Base-by-base conservation (phyloP, 2,797 vertebrate genomes). In the Acestrorhynchus altus region DNA sequence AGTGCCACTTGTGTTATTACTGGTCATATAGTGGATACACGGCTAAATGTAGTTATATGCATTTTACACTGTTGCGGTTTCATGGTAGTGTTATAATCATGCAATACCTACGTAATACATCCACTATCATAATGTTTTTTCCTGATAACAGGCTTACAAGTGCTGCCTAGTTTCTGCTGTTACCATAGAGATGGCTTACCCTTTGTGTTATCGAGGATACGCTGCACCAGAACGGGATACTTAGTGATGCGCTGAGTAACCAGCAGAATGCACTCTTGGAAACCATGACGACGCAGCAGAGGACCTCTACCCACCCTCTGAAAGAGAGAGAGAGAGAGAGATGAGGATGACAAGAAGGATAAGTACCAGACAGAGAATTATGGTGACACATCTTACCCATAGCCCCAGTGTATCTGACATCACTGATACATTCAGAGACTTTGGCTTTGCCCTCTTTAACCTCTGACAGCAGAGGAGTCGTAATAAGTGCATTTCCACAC, bases 231-330 rank as follows among this genome's bases (percentile, higher is more conserved):
- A 65, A 96, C 96, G 0, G 96, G 97, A 84, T 98, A 98, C 85
- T 98, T 97, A 74, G 96, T 97, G 88, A 98, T 97, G 51, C 96
- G 92, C 84, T 98, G 97, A 1, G 96, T 98, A 83, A 98, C 96
- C 86, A 98, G 89, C 70, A 98, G 84, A 84, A 97, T 96, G 88
- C 97, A 98, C 83, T 98, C 96, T 65, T 95, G 97, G 39, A 96
- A 91, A 0, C 96, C 97, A 1, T 97, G 95, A 54, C 96, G 92
- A 72, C 96, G 95, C 0, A 98, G 89, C 83, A 96, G 89, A 0
- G 94, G 91, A 0, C 92, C 94, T 3, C 96, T 91, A 0, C 91
- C 92, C 88, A 96, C 90, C 76, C 94, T 90, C 96, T 98, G 78
- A 22, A 54, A 26, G 70, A 71, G 35, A 61, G 10, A 70, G 26